These are phyloP conservation scores for Cliona cf. orientalis DNA, from an alignment of 37 sponge, comb jelly and placozoan genomes.

Conservation along the genomic window DNA sequence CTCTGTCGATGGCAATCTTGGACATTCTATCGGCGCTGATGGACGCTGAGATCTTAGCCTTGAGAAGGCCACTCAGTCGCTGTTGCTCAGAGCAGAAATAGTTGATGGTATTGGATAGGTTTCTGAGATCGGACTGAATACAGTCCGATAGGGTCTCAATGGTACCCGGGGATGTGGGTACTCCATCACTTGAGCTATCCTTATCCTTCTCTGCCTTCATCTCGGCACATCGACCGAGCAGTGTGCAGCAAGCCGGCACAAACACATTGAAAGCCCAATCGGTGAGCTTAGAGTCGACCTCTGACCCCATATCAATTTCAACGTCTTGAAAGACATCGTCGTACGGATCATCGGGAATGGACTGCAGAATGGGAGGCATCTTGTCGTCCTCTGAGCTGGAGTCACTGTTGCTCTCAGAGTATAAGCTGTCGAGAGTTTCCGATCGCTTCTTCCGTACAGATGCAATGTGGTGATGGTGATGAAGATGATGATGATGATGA, in stretches of 20 bases:
- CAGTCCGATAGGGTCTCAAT: neutral
- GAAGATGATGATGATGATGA: neutral
- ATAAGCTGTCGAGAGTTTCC: neutral
- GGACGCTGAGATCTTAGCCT: neutral
- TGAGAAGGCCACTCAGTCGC: slow-evolving; percentile 3
- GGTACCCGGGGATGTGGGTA: no score
- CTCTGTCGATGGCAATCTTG: neutral
- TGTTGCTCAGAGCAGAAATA: slow-evolving; percentile 63
- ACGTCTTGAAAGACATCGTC: slow-evolving; percentile 23
- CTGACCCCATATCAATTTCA: neutral
- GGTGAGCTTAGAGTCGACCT: slow-evolving; percentile 35
- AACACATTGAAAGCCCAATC: slow-evolving; percentile 54
- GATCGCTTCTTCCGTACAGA: neutral
- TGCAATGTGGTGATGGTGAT: neutral
- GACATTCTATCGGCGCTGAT: slow-evolving; percentile 5
- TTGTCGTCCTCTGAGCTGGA: slow-evolving; percentile 4
- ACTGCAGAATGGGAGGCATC: neutral
- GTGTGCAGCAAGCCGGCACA: slow-evolving; percentile 43
- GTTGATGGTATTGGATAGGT: slow-evolving; percentile 53
- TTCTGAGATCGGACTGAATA: slow-evolving; percentile 41
- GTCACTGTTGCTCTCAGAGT: neutral
- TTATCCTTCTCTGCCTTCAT: neutral
- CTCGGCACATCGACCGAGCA: slow-evolving; percentile 42
- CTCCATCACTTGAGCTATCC: no score
- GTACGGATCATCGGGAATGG: neutral